These are phyloP conservation scores for Casuarius casuarius DNA, from an alignment of 2,113 vertebrate species.

Conservation along the genomic window DNA sequence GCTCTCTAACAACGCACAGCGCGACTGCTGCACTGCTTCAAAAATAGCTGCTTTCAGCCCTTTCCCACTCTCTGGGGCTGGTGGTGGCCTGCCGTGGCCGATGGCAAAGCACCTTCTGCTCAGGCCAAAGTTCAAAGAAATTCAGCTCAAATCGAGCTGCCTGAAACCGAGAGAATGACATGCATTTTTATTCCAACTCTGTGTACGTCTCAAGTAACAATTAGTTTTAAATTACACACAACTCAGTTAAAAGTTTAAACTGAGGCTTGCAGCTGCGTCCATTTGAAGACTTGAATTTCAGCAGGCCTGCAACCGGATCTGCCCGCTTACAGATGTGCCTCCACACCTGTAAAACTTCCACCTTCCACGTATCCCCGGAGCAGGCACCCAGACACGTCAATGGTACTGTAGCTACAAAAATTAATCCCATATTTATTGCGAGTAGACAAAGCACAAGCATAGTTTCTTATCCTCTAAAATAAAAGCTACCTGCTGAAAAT, in stretches of 20 bases:
- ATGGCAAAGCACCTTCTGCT: background rate
- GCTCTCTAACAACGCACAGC: background rate
- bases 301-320: background rate
- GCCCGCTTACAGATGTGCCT: background rate
- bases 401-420: background rate
- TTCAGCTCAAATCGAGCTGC: background rate
- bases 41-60: background rate
- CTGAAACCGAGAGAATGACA: background rate
- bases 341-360: background rate
- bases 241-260: conserved; percentile 19
- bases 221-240: conserved; percentile 67
- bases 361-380: background rate
- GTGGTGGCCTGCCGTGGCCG: background rate
- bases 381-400: background rate
- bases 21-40: background rate
- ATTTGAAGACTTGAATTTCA: conserved; percentile 3
- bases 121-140: conserved; percentile 22
- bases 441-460: background rate
- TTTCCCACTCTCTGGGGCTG: fast-evolving
- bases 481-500: background rate
- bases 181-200: background rate
- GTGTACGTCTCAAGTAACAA: conserved; percentile 31
- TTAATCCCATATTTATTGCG: fast-evolving
- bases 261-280: conserved; percentile 37
- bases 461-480: background rate